Evolutionary conservation across 2,113 vertebrate species (phyloP).

Genomic region (Sakesphorus luctuosus): DNA sequence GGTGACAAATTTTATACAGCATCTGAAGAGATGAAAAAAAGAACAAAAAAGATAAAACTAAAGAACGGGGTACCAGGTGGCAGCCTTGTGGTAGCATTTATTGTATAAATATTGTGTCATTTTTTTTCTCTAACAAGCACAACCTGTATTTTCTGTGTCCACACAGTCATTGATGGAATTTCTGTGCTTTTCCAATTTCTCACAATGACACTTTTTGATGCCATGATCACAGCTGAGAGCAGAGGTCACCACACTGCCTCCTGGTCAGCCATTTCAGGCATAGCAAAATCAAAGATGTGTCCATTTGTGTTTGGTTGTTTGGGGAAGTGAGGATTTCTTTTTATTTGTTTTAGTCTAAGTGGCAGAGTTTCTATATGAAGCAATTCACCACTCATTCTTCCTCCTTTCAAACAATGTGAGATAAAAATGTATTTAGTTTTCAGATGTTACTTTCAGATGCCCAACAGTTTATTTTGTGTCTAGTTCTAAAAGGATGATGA

Average conservation of each 20-base stretch:
- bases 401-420: not conserved
- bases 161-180: conserved; percentile 50
- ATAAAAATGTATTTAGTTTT: not conserved
- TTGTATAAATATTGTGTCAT: conserved; percentile 23
- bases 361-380: not conserved
- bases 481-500: not conserved
- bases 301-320: not conserved
- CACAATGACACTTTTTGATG: conserved; percentile 10
- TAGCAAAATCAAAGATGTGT: conserved; percentile 32
- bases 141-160: conserved; percentile 28
- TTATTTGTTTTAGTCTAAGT: not conserved
- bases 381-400: not conserved
- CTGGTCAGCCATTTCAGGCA: conserved; percentile 29
- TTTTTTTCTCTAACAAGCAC: conserved; percentile 45
- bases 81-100: not conserved
- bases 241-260: conserved; percentile 14
- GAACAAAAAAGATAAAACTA: not conserved
- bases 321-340: not conserved
- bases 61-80: conserved; percentile 14
- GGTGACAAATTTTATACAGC: not conserved
- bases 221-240: not conserved
- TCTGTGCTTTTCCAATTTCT: conserved; percentile 54
- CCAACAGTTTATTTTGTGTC: not conserved
- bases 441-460: not conserved
- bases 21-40: not conserved